Percentiles rank a stretch among this genome's conserved stretches.
Evolutionary conservation across 2,888 invertebrate species (phyloP).

Genomic region (Cephalotes varians): DNA sequence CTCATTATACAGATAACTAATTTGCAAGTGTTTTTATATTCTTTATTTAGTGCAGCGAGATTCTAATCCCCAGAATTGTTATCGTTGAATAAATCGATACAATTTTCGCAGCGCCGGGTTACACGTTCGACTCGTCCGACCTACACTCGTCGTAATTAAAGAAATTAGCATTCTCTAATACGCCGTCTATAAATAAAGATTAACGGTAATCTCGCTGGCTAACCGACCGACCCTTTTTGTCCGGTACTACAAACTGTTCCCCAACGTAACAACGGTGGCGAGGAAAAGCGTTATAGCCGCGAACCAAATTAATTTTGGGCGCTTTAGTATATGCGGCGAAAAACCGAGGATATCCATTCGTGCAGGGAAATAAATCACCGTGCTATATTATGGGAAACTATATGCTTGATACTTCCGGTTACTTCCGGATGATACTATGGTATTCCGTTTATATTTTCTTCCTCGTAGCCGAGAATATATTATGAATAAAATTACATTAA

Average conservation of each 20-base stretch:
- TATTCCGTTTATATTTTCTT: slow-evolving; percentile 11
- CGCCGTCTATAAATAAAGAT: slow-evolving; percentile 75
- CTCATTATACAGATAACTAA: not conserved
- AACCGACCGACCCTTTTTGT: slow-evolving; percentile 58
- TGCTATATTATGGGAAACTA: slow-evolving; percentile 11
- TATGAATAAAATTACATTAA: not conserved
- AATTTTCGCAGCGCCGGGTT: not conserved
- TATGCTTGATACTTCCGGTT: slow-evolving; percentile 18
- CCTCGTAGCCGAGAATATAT: not conserved
- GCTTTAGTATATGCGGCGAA: slow-evolving; percentile 42
- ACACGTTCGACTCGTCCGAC: not conserved
- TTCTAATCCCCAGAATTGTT: not conserved
- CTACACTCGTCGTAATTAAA: slow-evolving; percentile 62
- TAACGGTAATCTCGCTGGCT: slow-evolving; percentile 70
- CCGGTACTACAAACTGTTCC: slow-evolving; percentile 51
- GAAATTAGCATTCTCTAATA: slow-evolving; percentile 65
- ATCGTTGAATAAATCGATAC: not conserved
- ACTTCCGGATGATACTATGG: not conserved
- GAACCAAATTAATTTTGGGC: slow-evolving; percentile 62
- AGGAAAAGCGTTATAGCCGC: slow-evolving; percentile 25
- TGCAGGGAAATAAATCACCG: slow-evolving; percentile 20
- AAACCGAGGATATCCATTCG: slow-evolving; percentile 32
- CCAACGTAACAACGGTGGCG: slow-evolving; percentile 34
- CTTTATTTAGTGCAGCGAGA: not conserved
- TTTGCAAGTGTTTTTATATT: not conserved